Conservation (phyloP, 2,888 invertebrate genomes). For the Catocala sponsa region DNA sequence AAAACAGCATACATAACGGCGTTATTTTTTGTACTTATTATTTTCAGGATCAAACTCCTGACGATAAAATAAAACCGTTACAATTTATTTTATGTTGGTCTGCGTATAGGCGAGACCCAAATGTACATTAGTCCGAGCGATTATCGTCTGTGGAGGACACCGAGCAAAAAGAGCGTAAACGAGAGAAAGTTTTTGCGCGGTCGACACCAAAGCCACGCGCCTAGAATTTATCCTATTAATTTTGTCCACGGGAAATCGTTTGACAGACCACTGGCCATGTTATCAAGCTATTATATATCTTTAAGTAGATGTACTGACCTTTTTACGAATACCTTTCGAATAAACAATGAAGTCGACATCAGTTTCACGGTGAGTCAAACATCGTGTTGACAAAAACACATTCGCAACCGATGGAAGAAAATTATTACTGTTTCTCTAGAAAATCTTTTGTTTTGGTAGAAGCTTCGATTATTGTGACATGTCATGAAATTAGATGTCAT, state of each 20-base stretch:
- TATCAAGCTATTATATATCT: slow-evolving; percentile 38
- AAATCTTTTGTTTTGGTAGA: slow-evolving; percentile 16
- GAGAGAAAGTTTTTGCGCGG: slow-evolving; percentile 59
- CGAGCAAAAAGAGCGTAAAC: slow-evolving; percentile 52
- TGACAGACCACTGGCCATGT: slow-evolving; percentile 59
- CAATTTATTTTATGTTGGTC: slow-evolving; percentile 41
- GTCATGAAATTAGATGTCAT: slow-evolving; percentile 30
- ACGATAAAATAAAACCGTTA: slow-evolving; percentile 37
- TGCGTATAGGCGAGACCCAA: slow-evolving; percentile 39
- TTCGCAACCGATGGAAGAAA: not conserved
- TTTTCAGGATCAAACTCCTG: slow-evolving; percentile 18
- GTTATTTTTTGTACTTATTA: too few relatives aligned
- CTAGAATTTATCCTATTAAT: slow-evolving; percentile 63
- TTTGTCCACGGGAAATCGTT: slow-evolving; percentile 60
- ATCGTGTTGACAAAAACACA: slow-evolving; percentile 2
- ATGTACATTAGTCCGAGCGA: slow-evolving; percentile 44
- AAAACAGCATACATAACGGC: too few relatives aligned
- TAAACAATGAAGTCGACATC: slow-evolving; percentile 11
- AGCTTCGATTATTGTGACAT: slow-evolving; percentile 17
- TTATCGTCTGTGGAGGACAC: slow-evolving; percentile 51
- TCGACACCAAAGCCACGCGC: slow-evolving; percentile 52
- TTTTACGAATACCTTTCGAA: slow-evolving; percentile 13
- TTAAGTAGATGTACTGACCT: slow-evolving; percentile 23
- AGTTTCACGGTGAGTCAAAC: slow-evolving; percentile 8
- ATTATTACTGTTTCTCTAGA: not conserved